Percentiles rank a stretch among this genome's conserved stretches.
These are phyloP conservation scores for Sturnus vulgaris DNA, from an alignment of 2,113 vertebrate genomes.

Conservation along the genomic window DNA sequence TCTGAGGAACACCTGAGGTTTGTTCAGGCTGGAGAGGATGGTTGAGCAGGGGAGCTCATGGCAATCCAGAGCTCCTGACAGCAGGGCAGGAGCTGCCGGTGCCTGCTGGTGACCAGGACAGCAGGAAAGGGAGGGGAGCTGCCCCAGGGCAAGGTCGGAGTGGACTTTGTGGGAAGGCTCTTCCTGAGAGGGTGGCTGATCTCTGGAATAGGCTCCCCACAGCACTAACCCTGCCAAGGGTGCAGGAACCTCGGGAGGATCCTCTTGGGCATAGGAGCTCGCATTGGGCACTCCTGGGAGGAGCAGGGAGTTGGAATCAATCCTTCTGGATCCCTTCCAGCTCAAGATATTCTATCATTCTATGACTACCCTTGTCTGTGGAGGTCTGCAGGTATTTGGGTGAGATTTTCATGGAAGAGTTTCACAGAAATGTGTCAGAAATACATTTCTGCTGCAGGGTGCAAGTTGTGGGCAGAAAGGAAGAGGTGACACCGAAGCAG, in stretches of 20 bases:
- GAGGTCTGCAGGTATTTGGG: background rate
- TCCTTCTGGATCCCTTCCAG: background rate
- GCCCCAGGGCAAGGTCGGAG: background rate
- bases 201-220: background rate
- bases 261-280: rapidly evolving
- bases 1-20: rapidly evolving
- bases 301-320: background rate
- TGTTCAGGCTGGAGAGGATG: background rate
- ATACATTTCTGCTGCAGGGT: background rate
- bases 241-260: background rate
- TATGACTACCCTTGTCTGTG: background rate
- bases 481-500: rapidly evolving
- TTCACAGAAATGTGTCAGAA: background rate
- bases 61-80: too few species aligned
- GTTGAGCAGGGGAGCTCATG: background rate
- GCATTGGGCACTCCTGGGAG: background rate
- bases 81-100: background rate
- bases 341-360: background rate
- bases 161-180: background rate
- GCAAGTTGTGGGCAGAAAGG: background rate
- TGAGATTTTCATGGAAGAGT: background rate
- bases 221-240: background rate
- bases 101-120: background rate
- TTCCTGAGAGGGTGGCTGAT: background rate
- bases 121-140: background rate